Base-by-base conservation (phyloP, 2,888 invertebrate species). In the Malthinus seriepunctatus region DNA sequence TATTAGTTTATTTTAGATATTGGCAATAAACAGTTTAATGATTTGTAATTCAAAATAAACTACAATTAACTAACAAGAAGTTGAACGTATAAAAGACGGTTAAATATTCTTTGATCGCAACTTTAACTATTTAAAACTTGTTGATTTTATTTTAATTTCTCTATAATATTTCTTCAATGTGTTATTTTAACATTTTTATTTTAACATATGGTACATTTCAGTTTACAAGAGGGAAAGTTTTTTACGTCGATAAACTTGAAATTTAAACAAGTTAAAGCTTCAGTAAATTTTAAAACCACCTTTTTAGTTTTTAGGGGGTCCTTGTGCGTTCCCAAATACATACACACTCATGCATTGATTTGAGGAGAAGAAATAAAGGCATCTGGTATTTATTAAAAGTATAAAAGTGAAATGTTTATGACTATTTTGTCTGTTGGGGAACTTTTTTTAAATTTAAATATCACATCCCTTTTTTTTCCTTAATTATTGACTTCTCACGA, bases 331-430 rank as follows among this genome's bases (percentile, higher is more conserved):
- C 48, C 52, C 52, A 51, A n/a, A n/a, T n/a, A n/a, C n/a, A n/a
- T n/a, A 32, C 45, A 32, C 23, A 23, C 23, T 3, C 23, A 5
- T 3, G 53, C 49, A 52, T 49, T 61, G 55, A 60, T 58, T 62
- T 60, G 44, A 60, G 23, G 44, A 60, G 23, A 23, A 23, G 23
- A 23, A 23, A 23, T 5, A 5, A 23, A 59, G 64, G 66, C 71
- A 71, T 71, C 69, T 71, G 71, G 69, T 67, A 65, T 68, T 70
- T 71, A 70, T 71, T 71, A 71, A 68, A 23, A 23, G 23, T 23
- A 60, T 57, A 57, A 63, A 60, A 68, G 63, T 69, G 70, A 70
- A 69, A 70, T 67, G 68, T 70, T 70, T 70, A 70, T 59, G 64
- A 62, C 57, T 56, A 51, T 64, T 64, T 61, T 61, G 63, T 64